Conservation (phyloP, 2,797 vertebrate genomes). For the Hybognathus amarus region DNA sequence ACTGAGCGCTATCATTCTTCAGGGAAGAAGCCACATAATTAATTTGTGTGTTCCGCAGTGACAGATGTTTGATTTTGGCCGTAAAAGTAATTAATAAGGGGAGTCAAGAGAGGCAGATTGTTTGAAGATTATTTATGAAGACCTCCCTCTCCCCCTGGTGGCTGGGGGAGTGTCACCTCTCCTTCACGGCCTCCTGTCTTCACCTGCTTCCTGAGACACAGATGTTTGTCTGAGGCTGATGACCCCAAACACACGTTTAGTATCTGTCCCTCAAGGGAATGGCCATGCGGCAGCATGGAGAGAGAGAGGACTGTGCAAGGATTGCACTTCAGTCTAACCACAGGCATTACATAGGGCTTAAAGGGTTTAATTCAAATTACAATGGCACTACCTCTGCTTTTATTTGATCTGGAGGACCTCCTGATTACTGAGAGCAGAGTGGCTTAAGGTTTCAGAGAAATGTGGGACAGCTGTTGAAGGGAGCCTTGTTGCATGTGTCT, state of each 20-base stretch:
- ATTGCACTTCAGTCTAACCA: constrained; percentile 41
- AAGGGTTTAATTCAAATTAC: constrained; percentile 49
- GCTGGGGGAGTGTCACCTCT: constrained; percentile 63
- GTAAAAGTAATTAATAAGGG: constrained; percentile 82
- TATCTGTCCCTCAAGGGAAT: constrained; percentile 53
- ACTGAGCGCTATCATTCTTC: constrained; percentile 71
- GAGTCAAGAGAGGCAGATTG: constrained; percentile 81
- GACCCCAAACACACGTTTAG: constrained; percentile 62
- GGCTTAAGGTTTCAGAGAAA: constrained; percentile 50
- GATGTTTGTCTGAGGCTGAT: constrained; percentile 71
- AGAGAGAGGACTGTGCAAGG: constrained; percentile 19
- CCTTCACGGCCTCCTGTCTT: constrained; percentile 65
- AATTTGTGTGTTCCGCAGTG: constrained; percentile 84
- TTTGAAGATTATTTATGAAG: constrained; percentile 86
- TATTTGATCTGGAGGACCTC: constrained; percentile 30
- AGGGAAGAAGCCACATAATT: constrained; percentile 84
- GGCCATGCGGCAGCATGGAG: constrained; percentile 19
- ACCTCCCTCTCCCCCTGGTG: constrained; percentile 70
- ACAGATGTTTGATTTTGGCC: constrained; percentile 86
- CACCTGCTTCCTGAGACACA: constrained; percentile 77
- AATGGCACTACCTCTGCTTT: constrained; percentile 39
- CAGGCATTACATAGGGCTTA: constrained; percentile 46
- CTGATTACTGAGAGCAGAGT: constrained; percentile 48
- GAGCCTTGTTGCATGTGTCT: constrained; percentile 20
- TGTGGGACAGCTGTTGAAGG: constrained; percentile 49